Conservation (phyloP, 1,140 invertebrate genomes). For the Nebria ingens region DNA sequence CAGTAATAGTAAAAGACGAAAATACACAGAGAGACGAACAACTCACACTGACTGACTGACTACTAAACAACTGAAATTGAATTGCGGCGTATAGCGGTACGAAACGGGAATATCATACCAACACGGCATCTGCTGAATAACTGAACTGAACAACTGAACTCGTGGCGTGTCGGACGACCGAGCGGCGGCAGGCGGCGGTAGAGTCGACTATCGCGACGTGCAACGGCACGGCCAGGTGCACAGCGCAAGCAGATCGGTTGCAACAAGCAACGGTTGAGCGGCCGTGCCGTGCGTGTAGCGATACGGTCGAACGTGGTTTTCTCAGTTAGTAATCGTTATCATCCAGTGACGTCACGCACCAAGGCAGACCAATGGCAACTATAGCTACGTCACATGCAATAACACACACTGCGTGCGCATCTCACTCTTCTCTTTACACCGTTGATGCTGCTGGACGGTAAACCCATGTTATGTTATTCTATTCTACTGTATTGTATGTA, state of each 20-base stretch:
- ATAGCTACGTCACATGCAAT: constrained; percentile 23
- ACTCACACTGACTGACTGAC: neutral
- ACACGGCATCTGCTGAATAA: neutral
- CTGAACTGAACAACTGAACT: constrained; percentile 1
- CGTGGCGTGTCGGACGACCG: constrained; percentile 10
- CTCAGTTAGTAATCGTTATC: constrained; percentile 27
- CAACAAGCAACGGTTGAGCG: constrained; percentile 7
- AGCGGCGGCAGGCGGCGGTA: neutral
- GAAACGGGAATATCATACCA: neutral
- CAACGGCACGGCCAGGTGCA: constrained; percentile 16
- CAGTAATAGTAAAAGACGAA: no score
- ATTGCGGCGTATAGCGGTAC: neutral
- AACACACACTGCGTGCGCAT: constrained; percentile 22
- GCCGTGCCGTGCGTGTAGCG: constrained; percentile 8
- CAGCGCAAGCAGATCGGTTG: constrained; percentile 7
- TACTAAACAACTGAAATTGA: neutral
- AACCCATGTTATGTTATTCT: neutral
- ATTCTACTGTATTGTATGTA: neutral
- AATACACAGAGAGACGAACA: no score
- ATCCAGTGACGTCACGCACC: constrained; percentile 24
- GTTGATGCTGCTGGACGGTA: neutral
- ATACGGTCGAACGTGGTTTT: constrained; percentile 15
- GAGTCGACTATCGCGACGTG: constrained; percentile 12
- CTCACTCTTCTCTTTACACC: neutral
- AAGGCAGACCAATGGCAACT: constrained; percentile 25